Evolutionary conservation across 2,888 invertebrate genomes (phyloP).

Genomic region (Leptopilina drosophilae): DNA sequence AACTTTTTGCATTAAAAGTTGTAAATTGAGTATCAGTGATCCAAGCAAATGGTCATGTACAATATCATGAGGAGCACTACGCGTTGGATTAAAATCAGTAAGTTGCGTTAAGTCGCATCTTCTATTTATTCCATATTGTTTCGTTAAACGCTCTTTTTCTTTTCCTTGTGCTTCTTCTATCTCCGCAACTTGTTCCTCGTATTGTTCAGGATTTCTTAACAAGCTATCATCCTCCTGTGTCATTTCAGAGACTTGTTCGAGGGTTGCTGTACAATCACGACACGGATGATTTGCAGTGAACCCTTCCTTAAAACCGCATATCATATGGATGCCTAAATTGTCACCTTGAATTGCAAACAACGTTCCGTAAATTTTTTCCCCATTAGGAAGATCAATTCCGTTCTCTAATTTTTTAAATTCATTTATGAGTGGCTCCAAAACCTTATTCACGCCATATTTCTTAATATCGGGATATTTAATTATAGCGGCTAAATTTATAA

Average conservation of each 20-base stretch:
- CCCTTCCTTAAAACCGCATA: conserved; percentile 37
- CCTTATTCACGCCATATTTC: not conserved
- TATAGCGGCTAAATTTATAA: conserved; percentile 28
- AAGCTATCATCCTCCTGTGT: conserved; percentile 21
- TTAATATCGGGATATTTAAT: not conserved
- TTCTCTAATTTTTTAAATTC: conserved; percentile 28
- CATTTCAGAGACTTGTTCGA: not conserved
- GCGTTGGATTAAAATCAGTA: not conserved
- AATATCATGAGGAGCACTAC: conserved; percentile 33
- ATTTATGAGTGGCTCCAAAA: not conserved
- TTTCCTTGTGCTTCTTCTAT: conserved; percentile 1
- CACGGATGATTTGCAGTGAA: conserved; percentile 39
- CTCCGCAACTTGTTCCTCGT: not conserved
- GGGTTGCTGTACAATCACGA: not conserved
- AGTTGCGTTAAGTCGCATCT: conserved; percentile 23
- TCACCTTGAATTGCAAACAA: conserved; percentile 9
- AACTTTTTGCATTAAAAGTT: conserved; percentile 5
- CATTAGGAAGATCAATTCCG: not conserved
- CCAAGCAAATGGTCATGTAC: not conserved
- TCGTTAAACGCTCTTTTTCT: not conserved
- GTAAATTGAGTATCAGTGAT: not conserved
- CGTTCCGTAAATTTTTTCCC: not conserved
- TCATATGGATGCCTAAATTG: conserved; percentile 22
- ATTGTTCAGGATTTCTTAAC: conserved; percentile 18
- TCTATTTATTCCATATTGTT: conserved; percentile 29